A percentile compares a stretch with the other conserved stretches of the same genome.
These are phyloP conservation scores for Odontophorus gujanensis DNA, from an alignment of 2,113 vertebrate species.

Conservation along the genomic window DNA sequence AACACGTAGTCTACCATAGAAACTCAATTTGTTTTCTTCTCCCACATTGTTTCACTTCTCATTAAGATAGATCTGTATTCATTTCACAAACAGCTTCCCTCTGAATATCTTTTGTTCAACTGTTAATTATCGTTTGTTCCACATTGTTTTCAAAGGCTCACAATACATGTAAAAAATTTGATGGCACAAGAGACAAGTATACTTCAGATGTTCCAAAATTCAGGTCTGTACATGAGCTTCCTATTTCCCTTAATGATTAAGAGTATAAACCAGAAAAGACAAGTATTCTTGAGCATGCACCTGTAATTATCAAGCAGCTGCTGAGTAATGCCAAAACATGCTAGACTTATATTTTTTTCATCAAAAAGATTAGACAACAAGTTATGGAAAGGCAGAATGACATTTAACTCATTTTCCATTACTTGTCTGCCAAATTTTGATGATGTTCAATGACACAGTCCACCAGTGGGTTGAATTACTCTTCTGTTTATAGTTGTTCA, in stretches of 20 bases:
- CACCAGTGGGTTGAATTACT: not conserved
- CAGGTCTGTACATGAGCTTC: not conserved
- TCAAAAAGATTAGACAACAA: not conserved
- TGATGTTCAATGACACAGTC: not conserved
- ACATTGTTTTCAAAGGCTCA: constrained; percentile 19
- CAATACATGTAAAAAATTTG: not conserved
- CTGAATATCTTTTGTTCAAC: constrained; percentile 1
- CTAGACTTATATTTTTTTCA: not conserved
- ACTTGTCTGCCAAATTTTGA: constrained; percentile 27
- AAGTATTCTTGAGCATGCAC: not conserved
- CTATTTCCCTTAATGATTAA: not conserved
- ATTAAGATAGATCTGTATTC: constrained; percentile 21
- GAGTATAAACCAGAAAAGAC: not conserved
- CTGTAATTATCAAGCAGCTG: not conserved
- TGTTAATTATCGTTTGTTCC: not conserved
- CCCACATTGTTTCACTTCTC: not conserved
- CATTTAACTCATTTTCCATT: constrained; percentile 33
- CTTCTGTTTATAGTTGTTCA: not conserved
- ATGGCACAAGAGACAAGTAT: not conserved
- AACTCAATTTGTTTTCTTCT: not conserved
- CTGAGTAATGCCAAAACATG: not conserved
- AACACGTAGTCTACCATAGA: not conserved
- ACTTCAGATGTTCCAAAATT: not conserved
- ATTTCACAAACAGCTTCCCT: constrained; percentile 28
- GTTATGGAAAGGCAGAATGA: constrained; percentile 17